Percentiles rank a stretch among this genome's conserved stretches.
Conservation (phyloP, 2,113 vertebrate genomes). For the Pteropus alecto region DNA sequence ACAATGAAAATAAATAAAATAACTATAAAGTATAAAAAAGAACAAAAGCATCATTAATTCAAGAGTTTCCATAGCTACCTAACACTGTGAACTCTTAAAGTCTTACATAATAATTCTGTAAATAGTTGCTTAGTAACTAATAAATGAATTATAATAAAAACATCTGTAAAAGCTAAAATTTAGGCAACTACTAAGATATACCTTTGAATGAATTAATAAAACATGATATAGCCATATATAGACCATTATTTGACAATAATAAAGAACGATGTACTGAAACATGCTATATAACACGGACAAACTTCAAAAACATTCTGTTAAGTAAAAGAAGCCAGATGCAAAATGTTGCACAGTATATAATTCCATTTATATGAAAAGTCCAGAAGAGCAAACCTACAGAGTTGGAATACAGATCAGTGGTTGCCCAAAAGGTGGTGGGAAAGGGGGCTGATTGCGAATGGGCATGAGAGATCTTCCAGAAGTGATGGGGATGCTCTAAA, state of each 20-base stretch:
- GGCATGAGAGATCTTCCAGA: neutral
- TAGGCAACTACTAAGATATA: neutral
- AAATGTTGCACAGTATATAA: neutral
- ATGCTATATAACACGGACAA: neutral
- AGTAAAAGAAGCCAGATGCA: neutral
- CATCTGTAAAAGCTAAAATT: neutral
- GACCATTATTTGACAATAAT: neutral
- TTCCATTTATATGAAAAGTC: neutral
- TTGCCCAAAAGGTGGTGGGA: neutral
- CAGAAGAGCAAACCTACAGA: neutral
- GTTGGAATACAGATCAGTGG: neutral
- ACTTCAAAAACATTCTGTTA: neutral
- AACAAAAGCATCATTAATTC: neutral
- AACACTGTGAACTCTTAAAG: neutral
- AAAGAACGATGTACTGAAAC: neutral
- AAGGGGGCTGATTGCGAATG: neutral
- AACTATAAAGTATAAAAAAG: neutral
- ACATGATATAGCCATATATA: too few species aligned
- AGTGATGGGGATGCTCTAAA: neutral
- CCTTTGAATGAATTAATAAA: neutral
- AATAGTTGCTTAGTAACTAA: neutral
- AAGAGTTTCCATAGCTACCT: neutral
- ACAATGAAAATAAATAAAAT: neutral
- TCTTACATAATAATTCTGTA: neutral
- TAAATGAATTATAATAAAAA: neutral